Base-by-base conservation (phyloP, 1,140 invertebrate species). In the Mesaphorura yosii region DNA sequence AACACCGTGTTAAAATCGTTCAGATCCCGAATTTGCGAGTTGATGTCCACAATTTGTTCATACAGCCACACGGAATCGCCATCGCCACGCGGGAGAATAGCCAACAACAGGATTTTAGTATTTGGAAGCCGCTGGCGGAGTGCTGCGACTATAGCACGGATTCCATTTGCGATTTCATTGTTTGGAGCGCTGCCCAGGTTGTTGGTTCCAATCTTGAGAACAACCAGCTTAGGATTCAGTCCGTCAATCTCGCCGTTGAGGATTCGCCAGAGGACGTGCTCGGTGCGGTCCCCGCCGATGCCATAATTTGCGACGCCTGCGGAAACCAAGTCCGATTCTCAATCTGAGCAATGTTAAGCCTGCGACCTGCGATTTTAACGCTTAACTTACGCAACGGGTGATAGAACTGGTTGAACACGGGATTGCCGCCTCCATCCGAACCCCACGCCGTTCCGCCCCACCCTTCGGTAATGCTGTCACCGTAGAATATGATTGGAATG, bases 261-360 rank as follows among this genome's bases (percentile, higher is more conserved):
- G 15, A 78, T 65, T 50, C 77, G 64, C 76, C 76, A 79, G 6
- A 79, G 62, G 12, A 78, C 65, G 67, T 79, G 67, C 59, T 77
- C 70, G 1, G 76, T 78, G 53, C 72, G 67, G 63, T 79, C 77
- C n/a, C 73, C 74, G 28, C 73, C 71, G 54, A 79, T 75, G 26
- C 76, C 75, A 67, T 78, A 77, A 59, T 78, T 78, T 15, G 78
- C 53, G 4, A 51, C 37, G 14, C 60, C 60, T 3, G 57, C n/a
- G n/a, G n/a, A n/a, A n/a, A n/a, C n/a, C n/a, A n/a, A n/a, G n/a
- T n/a, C n/a, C n/a, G n/a, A n/a, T n/a, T n/a, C n/a, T n/a, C n/a
- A n/a, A n/a, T n/a, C n/a, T n/a, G n/a, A n/a, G n/a, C n/a, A n/a
- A n/a, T n/a, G n/a, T n/a, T n/a, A n/a, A n/a, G n/a, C n/a, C n/a